Base-by-base conservation (phyloP, 2,113 vertebrate species). In the Gadus chalcogrammus region DNA sequence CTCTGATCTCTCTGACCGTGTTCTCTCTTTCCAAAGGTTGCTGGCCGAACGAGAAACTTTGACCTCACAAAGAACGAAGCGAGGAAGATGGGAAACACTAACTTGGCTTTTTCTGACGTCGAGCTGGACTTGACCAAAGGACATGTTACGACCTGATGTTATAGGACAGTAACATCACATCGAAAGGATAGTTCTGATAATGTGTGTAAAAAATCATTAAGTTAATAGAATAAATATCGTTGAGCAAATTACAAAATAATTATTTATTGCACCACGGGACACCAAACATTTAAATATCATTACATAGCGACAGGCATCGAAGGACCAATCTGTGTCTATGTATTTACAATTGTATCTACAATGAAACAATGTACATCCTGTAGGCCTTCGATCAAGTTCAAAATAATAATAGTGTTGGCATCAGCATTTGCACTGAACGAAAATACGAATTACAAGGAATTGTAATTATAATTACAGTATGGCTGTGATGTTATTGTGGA, bases 241-340 rank as follows among this genome's bases (percentile, higher is more conserved):
- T n/a, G 17, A 58, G 5, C 55, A 58, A n/a, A 6, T 48, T 48
- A 48, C 42, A 9, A 48, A 48, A 48, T 48, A 48, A 11, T 8
- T 48, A 48, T 48, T 48, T 48, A 48, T 48, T 48, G 42, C 42
- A 48, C 42, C 42, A 13, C 9, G 42, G 42, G 42, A 48, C 42
- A 48, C 7, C 42, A 48, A 48, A 48, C 42, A 48, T 48, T 6
- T 48, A 48, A 48, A 48, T 48, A 48, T 58, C 5, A n/a, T 58
- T 58, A 0, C 93, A 18, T 97, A 97, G 79, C 99, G 99, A 20
- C 95, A 48, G 42, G 42, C 4, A 48, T 48, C 42, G 2, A 48
- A 48, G 42, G 42, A 48, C 42, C 42, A 48, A 48, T 48, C 42
- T 48, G 5, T 48, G 42, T 48, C 42, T 48, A 48, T 13, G 42